Conservation (phyloP, 2,113 vertebrate genomes). For the Gallinago media region DNA sequence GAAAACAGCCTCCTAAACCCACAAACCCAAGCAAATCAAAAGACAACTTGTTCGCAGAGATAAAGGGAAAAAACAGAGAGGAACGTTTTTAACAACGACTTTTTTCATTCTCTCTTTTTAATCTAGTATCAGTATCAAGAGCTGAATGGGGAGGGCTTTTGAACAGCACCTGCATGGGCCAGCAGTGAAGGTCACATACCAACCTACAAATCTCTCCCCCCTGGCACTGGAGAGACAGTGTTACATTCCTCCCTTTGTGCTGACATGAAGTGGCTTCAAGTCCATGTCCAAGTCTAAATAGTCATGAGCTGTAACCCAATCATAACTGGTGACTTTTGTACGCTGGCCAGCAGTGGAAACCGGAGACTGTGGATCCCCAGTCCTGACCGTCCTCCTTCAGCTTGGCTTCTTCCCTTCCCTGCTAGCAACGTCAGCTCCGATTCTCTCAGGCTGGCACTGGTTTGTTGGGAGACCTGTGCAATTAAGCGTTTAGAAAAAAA, state of each 20-base stretch:
- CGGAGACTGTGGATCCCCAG: neutral
- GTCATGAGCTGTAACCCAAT: slow-evolving; percentile 67
- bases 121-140: slow-evolving; percentile 69
- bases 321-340: slow-evolving; percentile 53
- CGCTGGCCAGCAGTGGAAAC: neutral
- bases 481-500: neutral
- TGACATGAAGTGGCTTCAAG: slow-evolving; percentile 63
- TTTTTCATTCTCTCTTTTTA: slow-evolving; percentile 68
- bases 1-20: slow-evolving; percentile 68
- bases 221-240: slow-evolving; percentile 64
- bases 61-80: slow-evolving; percentile 62
- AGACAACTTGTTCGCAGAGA: slow-evolving; percentile 75
- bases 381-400: neutral
- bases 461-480: neutral
- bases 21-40: slow-evolving; percentile 78
- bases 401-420: neutral
- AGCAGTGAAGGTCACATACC: slow-evolving; percentile 75
- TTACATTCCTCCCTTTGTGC: slow-evolving; percentile 76
- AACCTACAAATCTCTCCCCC: slow-evolving; percentile 52
- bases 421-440: neutral
- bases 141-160: slow-evolving; percentile 63
- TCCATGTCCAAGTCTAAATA: slow-evolving; percentile 70
- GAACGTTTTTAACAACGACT: slow-evolving; percentile 63
- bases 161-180: slow-evolving; percentile 73
- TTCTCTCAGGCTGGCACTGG: neutral